Conservation (phyloP, 2,113 vertebrate species). For the Delphinus delphis region DNA sequence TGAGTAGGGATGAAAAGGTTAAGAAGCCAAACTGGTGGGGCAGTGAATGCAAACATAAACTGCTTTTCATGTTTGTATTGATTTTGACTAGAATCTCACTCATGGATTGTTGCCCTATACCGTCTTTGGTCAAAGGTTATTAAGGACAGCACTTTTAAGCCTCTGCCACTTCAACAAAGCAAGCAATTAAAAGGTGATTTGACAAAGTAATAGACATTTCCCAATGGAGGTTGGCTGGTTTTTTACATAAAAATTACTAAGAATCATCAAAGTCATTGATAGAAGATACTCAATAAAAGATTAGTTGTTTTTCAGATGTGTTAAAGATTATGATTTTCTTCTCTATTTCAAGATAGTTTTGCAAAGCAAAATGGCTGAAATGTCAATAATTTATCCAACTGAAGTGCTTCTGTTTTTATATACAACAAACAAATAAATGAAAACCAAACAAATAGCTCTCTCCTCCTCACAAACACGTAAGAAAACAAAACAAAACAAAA, state of each 20-base stretch:
- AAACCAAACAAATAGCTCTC: neutral
- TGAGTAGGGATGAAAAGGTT: neutral
- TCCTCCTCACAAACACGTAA: neutral
- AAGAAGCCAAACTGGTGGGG: neutral
- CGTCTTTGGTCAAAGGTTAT: neutral
- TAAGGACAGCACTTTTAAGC: neutral
- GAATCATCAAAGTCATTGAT: neutral
- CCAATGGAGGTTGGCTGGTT: neutral
- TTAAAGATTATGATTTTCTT: neutral
- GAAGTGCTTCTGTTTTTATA: neutral
- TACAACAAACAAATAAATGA: neutral
- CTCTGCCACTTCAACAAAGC: neutral
- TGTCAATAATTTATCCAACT: neutral
- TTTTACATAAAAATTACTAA: neutral
- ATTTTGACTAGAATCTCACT: neutral
- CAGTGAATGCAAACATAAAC: neutral
- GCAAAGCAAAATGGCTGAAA: neutral
- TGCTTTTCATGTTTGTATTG: neutral
- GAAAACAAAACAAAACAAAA: neutral
- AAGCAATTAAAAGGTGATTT: neutral
- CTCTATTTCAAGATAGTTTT: neutral
- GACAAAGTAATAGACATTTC: neutral
- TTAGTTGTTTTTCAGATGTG: neutral
- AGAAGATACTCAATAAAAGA: neutral
- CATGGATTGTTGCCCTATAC: neutral